Conservation (phyloP, 2,888 invertebrate genomes). For the Caradrina kadenii region DNA sequence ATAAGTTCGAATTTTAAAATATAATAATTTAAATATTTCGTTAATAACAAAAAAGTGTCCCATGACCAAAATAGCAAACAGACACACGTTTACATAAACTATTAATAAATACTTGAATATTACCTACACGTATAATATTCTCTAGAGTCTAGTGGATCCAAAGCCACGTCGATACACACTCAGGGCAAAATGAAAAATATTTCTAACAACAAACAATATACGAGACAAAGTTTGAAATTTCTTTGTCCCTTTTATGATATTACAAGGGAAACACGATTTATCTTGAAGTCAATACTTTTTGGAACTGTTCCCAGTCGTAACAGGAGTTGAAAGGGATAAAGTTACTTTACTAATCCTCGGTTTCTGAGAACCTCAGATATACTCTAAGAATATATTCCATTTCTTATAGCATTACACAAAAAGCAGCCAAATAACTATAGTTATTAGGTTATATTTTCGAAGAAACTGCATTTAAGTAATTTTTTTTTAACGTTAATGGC, state of each 20-base stretch:
- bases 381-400: not conserved
- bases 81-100: not conserved
- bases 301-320: slow-evolving; percentile 54
- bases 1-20: no score
- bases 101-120: slow-evolving; percentile 32
- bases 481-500: no score
- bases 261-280: slow-evolving; percentile 58
- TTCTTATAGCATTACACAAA: no score
- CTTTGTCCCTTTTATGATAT: slow-evolving; percentile 58
- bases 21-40: not conserved
- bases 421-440: no score
- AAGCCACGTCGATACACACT: slow-evolving; percentile 24
- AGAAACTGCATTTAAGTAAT: no score
- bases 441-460: no score
- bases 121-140: slow-evolving; percentile 9
- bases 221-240: slow-evolving; percentile 41
- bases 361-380: not conserved
- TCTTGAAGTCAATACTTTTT: slow-evolving; percentile 58
- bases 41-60: not conserved
- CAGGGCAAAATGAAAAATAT: slow-evolving; percentile 43
- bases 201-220: slow-evolving; percentile 31
- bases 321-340: not conserved
- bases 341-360: not conserved
- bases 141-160: slow-evolving; percentile 22
- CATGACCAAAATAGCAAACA: not conserved